Evolutionary conservation across 1,140 invertebrate species (phyloP).

Genomic region (Pseudachorutes palmiensis): DNA sequence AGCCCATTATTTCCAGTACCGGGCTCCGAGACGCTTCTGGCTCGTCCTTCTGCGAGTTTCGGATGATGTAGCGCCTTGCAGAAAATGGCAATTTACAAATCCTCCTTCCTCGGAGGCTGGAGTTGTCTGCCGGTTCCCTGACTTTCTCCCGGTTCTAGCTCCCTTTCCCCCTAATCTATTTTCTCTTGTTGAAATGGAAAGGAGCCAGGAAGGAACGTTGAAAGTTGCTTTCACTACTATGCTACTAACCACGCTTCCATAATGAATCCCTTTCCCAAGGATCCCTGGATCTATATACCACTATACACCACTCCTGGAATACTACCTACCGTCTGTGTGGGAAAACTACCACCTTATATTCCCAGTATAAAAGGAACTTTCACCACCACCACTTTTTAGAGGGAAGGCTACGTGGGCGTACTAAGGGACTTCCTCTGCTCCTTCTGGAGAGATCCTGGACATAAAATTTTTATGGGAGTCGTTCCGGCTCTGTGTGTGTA

Average conservation of each 20-base stretch:
- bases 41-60: neutral
- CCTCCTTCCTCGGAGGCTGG: neutral
- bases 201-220: neutral
- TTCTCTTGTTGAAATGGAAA: neutral
- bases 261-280: neutral
- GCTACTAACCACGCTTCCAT: neutral
- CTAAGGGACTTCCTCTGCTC: neutral
- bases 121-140: neutral
- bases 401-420: neutral
- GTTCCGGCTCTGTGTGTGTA: neutral
- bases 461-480: constrained; percentile 2
- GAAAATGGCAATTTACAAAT: neutral
- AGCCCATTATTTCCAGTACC: neutral
- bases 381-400: neutral
- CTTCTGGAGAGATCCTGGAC: neutral
- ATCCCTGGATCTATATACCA: too few species aligned
- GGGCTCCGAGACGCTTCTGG: neutral
- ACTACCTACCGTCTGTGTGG: too few species aligned
- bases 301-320: neutral
- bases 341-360: neutral
- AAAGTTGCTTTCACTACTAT: neutral
- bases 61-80: neutral
- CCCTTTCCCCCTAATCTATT: neutral
- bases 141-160: neutral
- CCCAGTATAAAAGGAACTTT: neutral